Conservation (phyloP, 2,113 vertebrate genomes). For the Nycticorax nycticorax region DNA sequence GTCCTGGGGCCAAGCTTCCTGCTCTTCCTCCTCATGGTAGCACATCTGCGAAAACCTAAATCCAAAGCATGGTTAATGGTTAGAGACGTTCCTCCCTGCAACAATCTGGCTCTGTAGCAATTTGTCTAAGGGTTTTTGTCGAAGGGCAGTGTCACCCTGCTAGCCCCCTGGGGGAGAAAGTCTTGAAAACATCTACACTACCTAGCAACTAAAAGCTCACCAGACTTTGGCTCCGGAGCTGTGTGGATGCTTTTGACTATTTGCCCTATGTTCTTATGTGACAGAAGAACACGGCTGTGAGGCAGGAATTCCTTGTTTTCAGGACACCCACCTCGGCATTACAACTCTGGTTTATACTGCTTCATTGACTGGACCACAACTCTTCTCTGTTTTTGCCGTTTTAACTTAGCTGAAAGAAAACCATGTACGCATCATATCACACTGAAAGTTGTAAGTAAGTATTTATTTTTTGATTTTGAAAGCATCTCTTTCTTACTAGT, state of each 20-base stretch:
- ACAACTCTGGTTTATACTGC: neutral
- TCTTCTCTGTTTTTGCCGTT: neutral
- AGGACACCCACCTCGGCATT: neutral
- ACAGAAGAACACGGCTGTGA: neutral
- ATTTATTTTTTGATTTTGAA: neutral
- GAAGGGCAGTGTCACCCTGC: neutral
- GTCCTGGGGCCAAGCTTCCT: neutral
- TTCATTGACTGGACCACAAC: neutral
- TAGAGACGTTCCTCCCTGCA: neutral
- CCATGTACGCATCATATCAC: neutral
- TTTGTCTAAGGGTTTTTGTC: neutral
- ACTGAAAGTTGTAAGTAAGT: neutral
- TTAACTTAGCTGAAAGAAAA: neutral
- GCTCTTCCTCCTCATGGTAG: neutral
- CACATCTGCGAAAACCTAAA: neutral
- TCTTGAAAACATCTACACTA: neutral
- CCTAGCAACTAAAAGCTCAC: neutral
- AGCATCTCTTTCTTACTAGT: neutral
- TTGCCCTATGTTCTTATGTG: neutral
- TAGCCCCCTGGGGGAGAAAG: neutral
- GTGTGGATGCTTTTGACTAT: neutral
- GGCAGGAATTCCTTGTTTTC: neutral
- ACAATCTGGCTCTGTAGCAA: rapidly evolving
- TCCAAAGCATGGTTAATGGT: neutral
- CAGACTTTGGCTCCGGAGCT: neutral